Evolutionary conservation across 1,140 invertebrate species (phyloP), one percentile per base, ranked within the genome.

Genomic region (Yoshiicerus persimilis): DNA sequence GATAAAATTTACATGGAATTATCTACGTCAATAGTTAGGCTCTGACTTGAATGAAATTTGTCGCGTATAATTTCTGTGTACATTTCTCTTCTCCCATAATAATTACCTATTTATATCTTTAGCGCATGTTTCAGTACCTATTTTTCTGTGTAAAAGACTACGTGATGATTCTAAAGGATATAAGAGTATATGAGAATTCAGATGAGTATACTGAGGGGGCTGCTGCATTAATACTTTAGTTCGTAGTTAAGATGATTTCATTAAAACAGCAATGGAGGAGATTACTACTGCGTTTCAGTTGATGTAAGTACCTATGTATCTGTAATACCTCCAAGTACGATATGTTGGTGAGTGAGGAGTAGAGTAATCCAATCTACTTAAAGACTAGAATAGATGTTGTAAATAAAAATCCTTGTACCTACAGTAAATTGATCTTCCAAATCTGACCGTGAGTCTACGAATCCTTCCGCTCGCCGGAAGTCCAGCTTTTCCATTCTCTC

Each of bases 381-480:
- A 36, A 80, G 20, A 80, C 27, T 80, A 80, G 75, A 32, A 80
- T 30, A 36, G 75, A 80, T 80, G 75, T 36, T 34, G 75, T 38
- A 80, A 80, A 38, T 36, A 84, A 84, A 83, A 84, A 84, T 84
- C 83, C 83, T 84, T 38, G 36, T 88, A 87, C 88, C 75, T 89
- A 89, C 86, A 89, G 88, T 89, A 83, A 91, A 88, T 86, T 90
- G 86, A 75, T 90, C 47, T 83, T 91, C 80, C 75, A 90, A 13
- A 47, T 88, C 86, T n/a, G 86, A 47, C 75, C 84, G 62, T 34
- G 90, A 90, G 87, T 91, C 90, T 13, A 91, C 88, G 80, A 91
- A 90, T 77, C 86, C 90, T 77, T 90, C 88, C 27, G 62, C 70
- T 86, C 75, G 84, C 16, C 84, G 38, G 86, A 89, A 89, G 34